Conservation (phyloP, 2,113 vertebrate genomes). For the Hystrix brachyura region DNA sequence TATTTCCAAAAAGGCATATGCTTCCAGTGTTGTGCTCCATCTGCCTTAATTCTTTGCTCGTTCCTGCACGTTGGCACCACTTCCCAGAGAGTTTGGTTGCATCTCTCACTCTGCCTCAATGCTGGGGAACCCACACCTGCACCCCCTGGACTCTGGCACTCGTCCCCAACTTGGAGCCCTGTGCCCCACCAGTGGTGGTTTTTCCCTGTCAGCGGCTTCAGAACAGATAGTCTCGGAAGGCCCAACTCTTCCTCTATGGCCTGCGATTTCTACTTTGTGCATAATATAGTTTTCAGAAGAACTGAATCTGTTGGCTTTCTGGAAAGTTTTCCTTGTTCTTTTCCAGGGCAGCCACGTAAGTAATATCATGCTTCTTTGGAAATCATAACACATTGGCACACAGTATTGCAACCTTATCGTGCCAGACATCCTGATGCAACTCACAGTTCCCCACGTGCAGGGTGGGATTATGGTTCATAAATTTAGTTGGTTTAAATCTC, state of each 20-base stretch:
- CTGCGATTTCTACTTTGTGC: conserved; percentile 87
- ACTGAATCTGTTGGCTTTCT: conserved; percentile 84
- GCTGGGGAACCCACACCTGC: conserved; percentile 76
- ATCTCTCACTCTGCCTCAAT: conserved; percentile 77
- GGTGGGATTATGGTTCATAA: conserved; percentile 61
- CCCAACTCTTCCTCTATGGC: conserved; percentile 87
- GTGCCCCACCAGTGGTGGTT: conserved; percentile 78
- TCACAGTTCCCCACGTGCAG: neutral
- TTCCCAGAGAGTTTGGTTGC: conserved; percentile 82
- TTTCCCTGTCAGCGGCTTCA: conserved; percentile 76
- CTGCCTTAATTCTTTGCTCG: conserved; percentile 91
- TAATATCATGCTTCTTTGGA: conserved; percentile 75
- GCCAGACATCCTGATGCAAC: conserved; percentile 14
- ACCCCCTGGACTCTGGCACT: conserved; percentile 71
- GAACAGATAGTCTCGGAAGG: conserved; percentile 79
- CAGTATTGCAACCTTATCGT: conserved; percentile 20
- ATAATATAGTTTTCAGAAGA: conserved; percentile 81
- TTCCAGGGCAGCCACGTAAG: conserved; percentile 74
- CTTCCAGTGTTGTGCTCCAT: conserved; percentile 88
- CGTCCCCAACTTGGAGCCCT: conserved; percentile 70
- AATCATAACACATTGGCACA: conserved; percentile 58
- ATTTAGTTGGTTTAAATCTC: conserved; percentile 14
- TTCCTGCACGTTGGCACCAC: conserved; percentile 84
- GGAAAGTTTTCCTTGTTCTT: conserved; percentile 69
- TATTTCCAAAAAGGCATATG: conserved; percentile 92